These are phyloP conservation scores for Tetragnatha versicolor DNA, from an alignment of 1,140 invertebrate species.

Conservation along the genomic window DNA sequence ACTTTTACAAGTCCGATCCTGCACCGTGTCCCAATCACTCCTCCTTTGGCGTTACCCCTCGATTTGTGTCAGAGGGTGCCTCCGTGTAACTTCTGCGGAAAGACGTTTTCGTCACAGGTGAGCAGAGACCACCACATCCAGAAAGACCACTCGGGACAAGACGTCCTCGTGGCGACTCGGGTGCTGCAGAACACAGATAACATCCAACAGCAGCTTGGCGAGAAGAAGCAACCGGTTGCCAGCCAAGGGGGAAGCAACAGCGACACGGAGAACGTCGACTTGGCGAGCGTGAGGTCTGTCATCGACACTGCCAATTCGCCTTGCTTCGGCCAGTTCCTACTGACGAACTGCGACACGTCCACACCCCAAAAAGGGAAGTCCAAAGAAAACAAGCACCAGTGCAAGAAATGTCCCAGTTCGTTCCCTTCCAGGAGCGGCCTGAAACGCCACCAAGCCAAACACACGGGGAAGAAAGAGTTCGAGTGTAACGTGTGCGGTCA, in stretches of 20 bases:
- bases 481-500: not conserved
- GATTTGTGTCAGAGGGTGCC: not conserved
- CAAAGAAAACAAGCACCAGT: not conserved
- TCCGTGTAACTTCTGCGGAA: not conserved
- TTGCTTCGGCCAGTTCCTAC: not conserved
- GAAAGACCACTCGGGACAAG: not conserved
- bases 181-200: not conserved
- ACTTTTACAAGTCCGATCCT: not conserved
- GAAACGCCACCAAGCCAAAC: not conserved
- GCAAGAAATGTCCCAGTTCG: not conserved
- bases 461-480: not conserved
- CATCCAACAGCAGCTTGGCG: not conserved
- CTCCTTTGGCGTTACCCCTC: not conserved
- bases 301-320: not conserved
- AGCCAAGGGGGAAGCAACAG: not conserved
- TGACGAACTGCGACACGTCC: not conserved
- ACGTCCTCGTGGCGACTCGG: not conserved
- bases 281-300: not conserved
- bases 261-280: not conserved
- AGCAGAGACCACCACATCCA: not conserved
- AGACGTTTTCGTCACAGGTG: not conserved
- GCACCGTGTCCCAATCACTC: not conserved
- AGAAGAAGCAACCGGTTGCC: not conserved
- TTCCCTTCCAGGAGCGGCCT: not conserved
- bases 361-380: not conserved